phyloP scores from a whole-genome alignment of 1,140 invertebrate genomes.

The Trachymyrmex cornetzi region DNA sequence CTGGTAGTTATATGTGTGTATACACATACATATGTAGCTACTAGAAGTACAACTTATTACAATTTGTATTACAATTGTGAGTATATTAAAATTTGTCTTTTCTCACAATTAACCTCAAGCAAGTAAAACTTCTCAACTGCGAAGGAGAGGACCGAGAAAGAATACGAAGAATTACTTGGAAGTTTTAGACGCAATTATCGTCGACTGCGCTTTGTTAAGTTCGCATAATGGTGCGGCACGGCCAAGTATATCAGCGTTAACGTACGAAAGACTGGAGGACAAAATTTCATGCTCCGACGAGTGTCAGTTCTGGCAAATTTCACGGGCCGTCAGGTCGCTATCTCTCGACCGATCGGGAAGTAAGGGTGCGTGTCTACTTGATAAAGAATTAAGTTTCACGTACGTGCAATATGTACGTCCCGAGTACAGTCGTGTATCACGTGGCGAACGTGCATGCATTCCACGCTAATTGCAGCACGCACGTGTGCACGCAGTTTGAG shows the following conservation, averaged over 20 bases:
- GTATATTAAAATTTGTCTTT: conserved; percentile 29
- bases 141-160: conserved; percentile 29
- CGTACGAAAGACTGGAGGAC: conserved; percentile 73
- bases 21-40: not conserved
- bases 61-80: conserved; percentile 43
- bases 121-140: conserved; percentile 25
- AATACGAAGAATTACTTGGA: conserved; percentile 47
- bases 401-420: not conserved
- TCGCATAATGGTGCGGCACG: conserved; percentile 39
- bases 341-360: conserved; percentile 66
- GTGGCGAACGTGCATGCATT: conserved; percentile 52
- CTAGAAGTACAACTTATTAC: not conserved
- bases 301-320: conserved; percentile 75
- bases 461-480: conserved; percentile 69
- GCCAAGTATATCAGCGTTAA: conserved; percentile 62
- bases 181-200: conserved; percentile 47
- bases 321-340: conserved; percentile 74
- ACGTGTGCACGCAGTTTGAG: conserved; percentile 63
- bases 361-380: conserved; percentile 62
- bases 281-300: conserved; percentile 77
- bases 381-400: conserved; percentile 68
- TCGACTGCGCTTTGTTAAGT: conserved; percentile 43
- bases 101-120: conserved; percentile 44
- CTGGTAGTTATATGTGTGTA: too few species aligned
- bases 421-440: conserved; percentile 27